Evolutionary conservation across 2,797 vertebrate genomes (phyloP).

Genomic region (Myotis myotis): DNA sequence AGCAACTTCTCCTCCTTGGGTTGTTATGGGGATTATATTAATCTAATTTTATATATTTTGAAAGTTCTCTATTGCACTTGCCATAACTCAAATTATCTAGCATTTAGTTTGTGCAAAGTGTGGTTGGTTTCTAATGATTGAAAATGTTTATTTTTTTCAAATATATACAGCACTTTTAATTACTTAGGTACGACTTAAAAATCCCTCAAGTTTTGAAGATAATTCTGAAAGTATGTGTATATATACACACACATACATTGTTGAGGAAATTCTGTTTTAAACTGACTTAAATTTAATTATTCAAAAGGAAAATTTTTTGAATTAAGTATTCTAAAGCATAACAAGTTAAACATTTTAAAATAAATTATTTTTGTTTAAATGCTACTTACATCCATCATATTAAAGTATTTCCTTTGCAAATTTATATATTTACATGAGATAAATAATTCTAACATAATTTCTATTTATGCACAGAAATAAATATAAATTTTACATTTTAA

Average conservation of each 20-base stretch:
- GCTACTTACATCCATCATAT: neutral
- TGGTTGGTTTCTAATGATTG: neutral
- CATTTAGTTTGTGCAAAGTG: neutral
- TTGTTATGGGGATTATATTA: neutral
- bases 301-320: neutral
- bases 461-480: neutral
- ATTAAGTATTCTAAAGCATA: neutral
- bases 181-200: neutral
- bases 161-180: neutral
- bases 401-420: conserved; percentile 16
- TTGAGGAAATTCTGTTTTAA: neutral
- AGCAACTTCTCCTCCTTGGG: neutral
- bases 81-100: neutral
- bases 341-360: neutral
- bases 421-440: neutral
- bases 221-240: neutral
- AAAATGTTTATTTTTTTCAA: neutral
- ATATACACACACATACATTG: neutral
- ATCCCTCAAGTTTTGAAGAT: neutral
- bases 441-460: neutral
- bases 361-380: conserved; percentile 19
- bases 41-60: neutral
- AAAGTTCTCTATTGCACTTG: neutral
- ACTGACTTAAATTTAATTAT: conserved; percentile 2
- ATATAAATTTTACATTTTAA: neutral